Percentiles rank a stretch among this genome's conserved stretches.
Evolutionary conservation across 2,113 vertebrate genomes (phyloP).

Genomic region (Eulacestoma nigropectus): DNA sequence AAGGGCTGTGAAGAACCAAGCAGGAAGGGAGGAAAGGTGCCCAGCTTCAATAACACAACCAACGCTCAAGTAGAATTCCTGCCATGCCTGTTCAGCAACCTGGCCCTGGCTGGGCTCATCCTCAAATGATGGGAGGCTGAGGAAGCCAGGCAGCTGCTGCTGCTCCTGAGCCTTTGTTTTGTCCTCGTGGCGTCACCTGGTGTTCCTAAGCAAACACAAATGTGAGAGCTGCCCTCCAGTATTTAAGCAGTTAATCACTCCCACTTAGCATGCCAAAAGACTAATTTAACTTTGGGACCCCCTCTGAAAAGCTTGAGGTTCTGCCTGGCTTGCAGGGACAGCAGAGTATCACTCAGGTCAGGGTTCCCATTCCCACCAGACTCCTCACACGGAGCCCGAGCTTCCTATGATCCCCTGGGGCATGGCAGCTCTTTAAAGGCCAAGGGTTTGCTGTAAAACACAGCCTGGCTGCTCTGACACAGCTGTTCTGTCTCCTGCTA

Average conservation of each 20-base stretch:
- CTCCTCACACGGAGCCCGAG: rapidly evolving
- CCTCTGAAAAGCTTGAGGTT: neutral
- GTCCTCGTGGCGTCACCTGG: neutral
- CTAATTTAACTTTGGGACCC: neutral
- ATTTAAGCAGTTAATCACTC: neutral
- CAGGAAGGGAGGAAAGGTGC: neutral
- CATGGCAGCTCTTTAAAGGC: neutral
- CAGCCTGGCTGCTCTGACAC: neutral
- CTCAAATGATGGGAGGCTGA: neutral
- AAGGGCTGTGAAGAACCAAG: neutral
- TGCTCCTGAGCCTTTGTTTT: neutral
- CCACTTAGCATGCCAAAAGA: neutral
- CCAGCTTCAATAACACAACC: neutral
- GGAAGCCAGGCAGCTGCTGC: neutral
- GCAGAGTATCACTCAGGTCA: neutral
- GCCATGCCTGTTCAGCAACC: neutral
- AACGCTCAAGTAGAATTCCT: neutral
- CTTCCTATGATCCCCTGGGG: neutral
- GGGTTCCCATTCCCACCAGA: rapidly evolving
- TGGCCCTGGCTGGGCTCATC: neutral
- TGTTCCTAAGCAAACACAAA: neutral
- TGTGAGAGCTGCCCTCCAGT: neutral
- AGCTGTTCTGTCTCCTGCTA: neutral
- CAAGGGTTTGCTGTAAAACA: neutral
- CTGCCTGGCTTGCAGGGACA: neutral